phyloP scores from a whole-genome alignment of 2,113 vertebrate genomes.

The Halcyon malimbica region DNA sequence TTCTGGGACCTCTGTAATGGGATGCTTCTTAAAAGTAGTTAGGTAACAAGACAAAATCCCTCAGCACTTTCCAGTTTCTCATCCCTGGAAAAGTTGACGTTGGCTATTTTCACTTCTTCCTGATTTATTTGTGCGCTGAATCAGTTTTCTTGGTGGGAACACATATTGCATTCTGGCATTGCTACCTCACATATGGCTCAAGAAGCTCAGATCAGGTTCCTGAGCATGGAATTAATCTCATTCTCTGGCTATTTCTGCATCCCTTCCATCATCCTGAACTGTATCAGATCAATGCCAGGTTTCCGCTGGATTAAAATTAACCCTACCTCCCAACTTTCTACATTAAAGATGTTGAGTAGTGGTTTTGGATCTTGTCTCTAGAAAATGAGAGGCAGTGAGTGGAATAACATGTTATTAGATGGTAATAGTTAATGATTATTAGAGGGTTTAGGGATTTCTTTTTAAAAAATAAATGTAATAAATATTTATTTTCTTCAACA shows the following conservation, averaged over 20 bases:
- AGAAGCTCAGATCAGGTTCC: slow-evolving; percentile 39
- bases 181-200: slow-evolving; percentile 20
- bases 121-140: slow-evolving; percentile 35
- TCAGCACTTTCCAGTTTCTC: slow-evolving; percentile 17
- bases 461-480: neutral
- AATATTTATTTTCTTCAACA: neutral
- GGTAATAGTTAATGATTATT: neutral
- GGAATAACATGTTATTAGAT: neutral
- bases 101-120: neutral
- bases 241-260: slow-evolving; percentile 49
- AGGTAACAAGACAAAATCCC: neutral
- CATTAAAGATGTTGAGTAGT: neutral
- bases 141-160: slow-evolving; percentile 9
- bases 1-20: neutral
- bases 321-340: neutral
- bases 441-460: neutral
- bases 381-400: neutral
- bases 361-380: neutral
- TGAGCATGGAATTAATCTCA: slow-evolving; percentile 29
- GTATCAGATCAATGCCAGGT: slow-evolving; percentile 25
- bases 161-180: slow-evolving; percentile 13
- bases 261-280: slow-evolving; percentile 13
- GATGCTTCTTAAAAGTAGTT: neutral
- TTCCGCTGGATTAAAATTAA: slow-evolving; percentile 32
- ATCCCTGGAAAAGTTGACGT: neutral